Evolutionary conservation across 1,140 invertebrate genomes (phyloP), one percentile per base, ranked within the genome.

Genomic region (Ephestia elutella): DNA sequence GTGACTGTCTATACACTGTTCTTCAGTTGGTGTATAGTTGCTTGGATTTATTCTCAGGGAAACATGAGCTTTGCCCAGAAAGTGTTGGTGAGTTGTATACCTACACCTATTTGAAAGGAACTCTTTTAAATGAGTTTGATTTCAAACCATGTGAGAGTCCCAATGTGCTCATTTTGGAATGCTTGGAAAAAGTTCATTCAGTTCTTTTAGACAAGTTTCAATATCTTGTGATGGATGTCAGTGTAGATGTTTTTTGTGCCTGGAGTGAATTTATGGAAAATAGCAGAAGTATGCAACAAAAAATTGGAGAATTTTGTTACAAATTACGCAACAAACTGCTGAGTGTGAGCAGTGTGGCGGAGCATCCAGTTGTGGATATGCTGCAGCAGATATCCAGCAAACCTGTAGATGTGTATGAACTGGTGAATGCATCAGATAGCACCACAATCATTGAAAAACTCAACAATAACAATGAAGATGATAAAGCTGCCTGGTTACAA

Each of bases 241-340:
- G 77, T 66, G 71, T 88, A 56, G 78, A 88, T 53, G 73, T 86
- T 65, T 88, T 82, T 64, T 88, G 86, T 73, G 73, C 82, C 15
- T 88, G 86, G 86, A 85, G 80, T 71, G 86, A 88, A 61, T 86
- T 75, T 81, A 75, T 79, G 66, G 74, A 82, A 20, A 66, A 72
- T 59, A 74, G 72, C 10, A 71, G 71, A 68, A 83, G 54, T 30
- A 79, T 85, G 76, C 86, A 88, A 57, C 72, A 80, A 62, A 65
- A 50, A 38, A 75, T 88, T 59, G 82, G 82, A 21, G 76, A 85
- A 58, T 50, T 81, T 5, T 76, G 73, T 59, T 72, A 79, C 55
- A 78, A 75, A 60, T 58, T 86, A 13, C 67, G 62, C 11, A 62
- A 49, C 21, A 59, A 69, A 55, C 44, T 78, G 53, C 10, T 70